Base-by-base conservation (phyloP, 2,113 vertebrate genomes). In the Ploceus nigricollis region DNA sequence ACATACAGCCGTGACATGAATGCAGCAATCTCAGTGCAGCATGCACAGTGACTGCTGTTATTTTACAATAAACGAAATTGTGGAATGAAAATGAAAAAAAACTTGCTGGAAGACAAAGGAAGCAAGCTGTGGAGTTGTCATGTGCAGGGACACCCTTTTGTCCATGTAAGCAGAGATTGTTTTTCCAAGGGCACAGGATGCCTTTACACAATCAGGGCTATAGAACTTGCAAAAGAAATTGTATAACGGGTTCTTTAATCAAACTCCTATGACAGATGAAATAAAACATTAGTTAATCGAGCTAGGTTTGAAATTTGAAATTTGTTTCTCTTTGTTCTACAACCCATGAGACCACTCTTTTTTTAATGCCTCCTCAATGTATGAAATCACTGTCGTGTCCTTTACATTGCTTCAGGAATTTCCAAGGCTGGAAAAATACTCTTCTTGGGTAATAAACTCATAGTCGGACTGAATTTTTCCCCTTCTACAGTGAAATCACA, bases 261-360 rank as follows among this genome's bases (percentile, higher is more conserved):
- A 93, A 95, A 82, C 25, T 50, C 44, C 61, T 93, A 15, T 82
- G 65, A 37, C 65, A 82, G 66, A 15, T 65, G 61, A 91, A 97
- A 91, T 84, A 94, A 95, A 96, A 84, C 21, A 65, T 79, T 89
- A 84, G 56, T 75, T 86, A 96, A 89, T 69, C 25, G 21, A 89
- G 71, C 45, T 69, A 60, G 60, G 48, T 68, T n/a, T 92, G 61
- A 68, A 48, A 84, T 90, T 85, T 78, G 71, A 84, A 84, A 61
- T 65, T 72, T 54, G 15, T 72, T 91, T 93, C 42, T 80, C 50
- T 95, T 96, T 89, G 69, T 96, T 94, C 70, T 30, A n/a, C 28
- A 93, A 8, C 61, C 61, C 31, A 28, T 20, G 81, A 76, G 61
- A 73, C 35, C 22, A 51, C 10, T 63, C n/a, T 58, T 28, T 70